Conservation (phyloP, 2,888 invertebrate species). For the Trissonchulus latispiculum region DNA sequence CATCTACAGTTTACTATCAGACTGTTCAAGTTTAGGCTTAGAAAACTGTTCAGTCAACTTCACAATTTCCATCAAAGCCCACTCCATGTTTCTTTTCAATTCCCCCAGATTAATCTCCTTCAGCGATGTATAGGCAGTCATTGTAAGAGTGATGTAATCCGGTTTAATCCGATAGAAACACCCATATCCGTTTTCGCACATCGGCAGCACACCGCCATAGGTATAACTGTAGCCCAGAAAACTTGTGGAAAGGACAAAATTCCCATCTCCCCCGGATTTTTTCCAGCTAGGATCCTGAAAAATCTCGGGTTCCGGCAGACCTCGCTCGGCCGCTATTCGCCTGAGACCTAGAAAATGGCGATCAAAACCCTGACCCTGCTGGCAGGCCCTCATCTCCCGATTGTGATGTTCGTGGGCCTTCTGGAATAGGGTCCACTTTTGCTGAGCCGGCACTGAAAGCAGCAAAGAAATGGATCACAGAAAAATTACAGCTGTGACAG, state of each 20-base stretch:
- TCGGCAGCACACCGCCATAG: conserved; percentile 55
- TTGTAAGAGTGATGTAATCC: conserved; percentile 42
- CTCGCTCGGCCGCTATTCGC: conserved; percentile 64
- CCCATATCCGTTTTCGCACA: conserved; percentile 57
- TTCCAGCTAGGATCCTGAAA: conserved; percentile 56
- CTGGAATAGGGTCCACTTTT: conserved; percentile 46
- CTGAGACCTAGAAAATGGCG: conserved; percentile 78
- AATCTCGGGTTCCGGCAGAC: conserved; percentile 61
- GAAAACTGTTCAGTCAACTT: background rate
- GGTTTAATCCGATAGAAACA: conserved; percentile 54
- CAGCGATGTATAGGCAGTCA: background rate
- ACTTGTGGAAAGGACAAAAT: conserved; percentile 56
- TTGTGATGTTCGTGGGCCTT: conserved; percentile 53
- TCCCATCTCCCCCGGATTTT: conserved; percentile 55
- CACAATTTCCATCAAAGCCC: background rate
- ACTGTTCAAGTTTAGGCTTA: too few relatives aligned
- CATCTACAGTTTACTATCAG: background rate
- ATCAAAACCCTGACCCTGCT: conserved; percentile 59
- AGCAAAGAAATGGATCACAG: too few relatives aligned
- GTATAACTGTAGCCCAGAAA: conserved; percentile 49
- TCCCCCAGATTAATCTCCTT: background rate
- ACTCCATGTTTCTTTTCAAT: background rate
- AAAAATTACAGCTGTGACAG: too few relatives aligned
- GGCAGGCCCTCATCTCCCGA: conserved; percentile 52
- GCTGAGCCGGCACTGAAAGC: conserved; percentile 32